Evolutionary conservation across 2,888 invertebrate genomes (phyloP), one percentile per base, ranked within the genome.

Genomic region (Meiosimyza decipiens): DNA sequence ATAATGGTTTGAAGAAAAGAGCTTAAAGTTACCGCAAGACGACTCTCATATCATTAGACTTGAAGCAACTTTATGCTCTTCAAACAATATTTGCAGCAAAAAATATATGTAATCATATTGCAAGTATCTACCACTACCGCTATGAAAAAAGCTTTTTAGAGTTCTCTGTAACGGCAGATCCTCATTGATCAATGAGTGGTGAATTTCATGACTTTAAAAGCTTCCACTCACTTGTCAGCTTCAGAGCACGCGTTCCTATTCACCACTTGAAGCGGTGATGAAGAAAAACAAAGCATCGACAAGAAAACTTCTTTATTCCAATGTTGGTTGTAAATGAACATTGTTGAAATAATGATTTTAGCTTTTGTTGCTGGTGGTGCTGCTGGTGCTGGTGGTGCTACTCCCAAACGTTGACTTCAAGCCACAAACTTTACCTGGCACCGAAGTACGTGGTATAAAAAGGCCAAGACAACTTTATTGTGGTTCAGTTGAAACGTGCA

Each of bases 381-480:
- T 63, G 33, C 11, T 66, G 66, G 7, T 67, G 67, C 1, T 57
- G 22, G 15, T 59, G 68, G 12, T 68, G 40, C 51, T 50, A 66
- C 59, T 69, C 63, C 55, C 33, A 28, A 60, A 70, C 51, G 62
- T 70, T 62, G 62, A 52, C 54, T 52, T 54, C 3, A 54, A 70
- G 70, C 64, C 65, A 49, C 16, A 59, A 67, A 57, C 71, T 68
- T 66, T 65, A 59, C 33, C 12, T 69, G 69, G 60, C 52, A 15
- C 59, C 72, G 49, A 74, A 76, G 76, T 77, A 78, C 79, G 79
- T 65, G 76, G 80, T 84, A 84, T 84, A 84, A 83, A 84, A 84
- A 82, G 82, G 80, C 81, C 79, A 79, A 80, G 79, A 79, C 78
- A 78, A 76, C 78, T 81, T 82, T 81, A 77, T 77, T 77, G 80